Evolutionary conservation across 1,140 invertebrate species (phyloP).

Genomic region (Tachypleus tridentatus): DNA sequence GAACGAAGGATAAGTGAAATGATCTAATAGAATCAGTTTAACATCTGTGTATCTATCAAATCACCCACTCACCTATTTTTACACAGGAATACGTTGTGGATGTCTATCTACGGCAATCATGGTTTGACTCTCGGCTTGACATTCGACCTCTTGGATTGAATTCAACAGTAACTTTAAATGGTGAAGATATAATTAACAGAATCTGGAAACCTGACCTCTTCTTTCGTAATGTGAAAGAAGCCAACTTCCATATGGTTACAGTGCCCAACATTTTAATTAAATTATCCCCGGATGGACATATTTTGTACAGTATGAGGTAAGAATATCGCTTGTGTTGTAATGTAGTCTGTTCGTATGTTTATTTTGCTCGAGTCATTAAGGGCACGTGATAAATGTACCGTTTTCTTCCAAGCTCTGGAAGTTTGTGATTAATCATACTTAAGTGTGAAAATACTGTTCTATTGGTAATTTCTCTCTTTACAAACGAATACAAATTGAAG

Average conservation of each 20-base stretch:
- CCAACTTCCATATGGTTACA: slow-evolving; percentile 35
- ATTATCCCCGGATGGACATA: slow-evolving; percentile 30
- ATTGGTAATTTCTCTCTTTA: too few species aligned
- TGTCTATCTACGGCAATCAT: slow-evolving; percentile 32
- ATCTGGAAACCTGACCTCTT: slow-evolving; percentile 38
- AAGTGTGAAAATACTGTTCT: too few species aligned
- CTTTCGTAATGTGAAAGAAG: slow-evolving; percentile 37
- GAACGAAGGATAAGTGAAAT: too few species aligned
- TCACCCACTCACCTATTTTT: too few species aligned
- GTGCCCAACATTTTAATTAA: slow-evolving; percentile 36
- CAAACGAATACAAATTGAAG: too few species aligned
- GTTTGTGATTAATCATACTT: too few species aligned
- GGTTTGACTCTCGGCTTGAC: slow-evolving; percentile 30
- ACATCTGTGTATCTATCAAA: too few species aligned
- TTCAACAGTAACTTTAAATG: slow-evolving; percentile 19
- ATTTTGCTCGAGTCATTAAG: too few species aligned
- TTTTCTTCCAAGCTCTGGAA: too few species aligned
- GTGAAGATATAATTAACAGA: slow-evolving; percentile 26
- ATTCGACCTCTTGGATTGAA: slow-evolving; percentile 17
- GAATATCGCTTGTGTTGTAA: background rate
- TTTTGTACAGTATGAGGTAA: slow-evolving; percentile 37
- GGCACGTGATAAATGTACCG: too few species aligned
- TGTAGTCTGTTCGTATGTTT: too few species aligned
- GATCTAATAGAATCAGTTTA: too few species aligned
- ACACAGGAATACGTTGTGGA: slow-evolving; percentile 33